Conservation (phyloP, 2,113 vertebrate species). For the Salvelinus sp. region DNA sequence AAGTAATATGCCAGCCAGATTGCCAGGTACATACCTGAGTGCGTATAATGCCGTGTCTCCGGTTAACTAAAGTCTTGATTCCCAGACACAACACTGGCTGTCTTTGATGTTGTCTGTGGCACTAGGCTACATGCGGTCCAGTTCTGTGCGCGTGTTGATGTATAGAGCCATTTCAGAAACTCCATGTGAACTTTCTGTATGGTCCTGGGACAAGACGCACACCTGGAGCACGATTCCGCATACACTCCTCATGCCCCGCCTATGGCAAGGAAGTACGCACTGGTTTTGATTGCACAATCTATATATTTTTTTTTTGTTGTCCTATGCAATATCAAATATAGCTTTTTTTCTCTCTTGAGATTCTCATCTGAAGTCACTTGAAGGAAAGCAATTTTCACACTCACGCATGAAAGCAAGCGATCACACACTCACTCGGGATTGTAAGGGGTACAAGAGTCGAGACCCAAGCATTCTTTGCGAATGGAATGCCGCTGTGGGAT, state of each 20-base stretch:
- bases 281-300: neutral
- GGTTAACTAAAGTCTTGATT: too few species aligned
- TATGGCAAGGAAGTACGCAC: slow-evolving; percentile 43
- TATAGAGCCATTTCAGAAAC: neutral
- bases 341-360: neutral
- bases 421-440: neutral
- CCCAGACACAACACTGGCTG: too few species aligned
- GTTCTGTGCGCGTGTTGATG: neutral
- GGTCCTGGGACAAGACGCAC: neutral
- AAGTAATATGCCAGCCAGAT: too few species aligned
- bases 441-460: too few species aligned
- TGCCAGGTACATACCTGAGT: too few species aligned
- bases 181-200: neutral
- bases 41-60: too few species aligned
- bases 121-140: too few species aligned
- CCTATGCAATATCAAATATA: neutral
- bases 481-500: neutral
- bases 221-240: too few species aligned
- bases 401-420: neutral
- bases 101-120: too few species aligned
- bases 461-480: neutral
- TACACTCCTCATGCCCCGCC: slow-evolving; percentile 41
- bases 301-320: neutral
- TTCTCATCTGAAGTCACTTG: neutral
- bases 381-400: neutral